A percentile compares a stretch with the other conserved stretches of the same genome.
phyloP scores from a whole-genome alignment of 64 coral and sea anemone genomes.

The Dendronephthya gigantea region DNA sequence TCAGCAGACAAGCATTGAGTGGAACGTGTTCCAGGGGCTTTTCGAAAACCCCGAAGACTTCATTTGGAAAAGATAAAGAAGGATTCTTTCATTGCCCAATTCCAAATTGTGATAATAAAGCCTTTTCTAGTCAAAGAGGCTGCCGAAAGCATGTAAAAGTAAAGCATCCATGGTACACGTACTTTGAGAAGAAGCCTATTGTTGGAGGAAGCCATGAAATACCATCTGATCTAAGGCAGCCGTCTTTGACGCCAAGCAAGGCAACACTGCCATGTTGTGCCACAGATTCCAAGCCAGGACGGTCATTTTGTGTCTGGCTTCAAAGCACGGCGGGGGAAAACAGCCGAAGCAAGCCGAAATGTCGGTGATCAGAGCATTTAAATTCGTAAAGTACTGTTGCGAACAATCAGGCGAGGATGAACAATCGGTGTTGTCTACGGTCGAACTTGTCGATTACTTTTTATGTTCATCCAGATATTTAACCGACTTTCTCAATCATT shows the following conservation, averaged over 20 bases:
- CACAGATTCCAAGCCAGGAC: neutral
- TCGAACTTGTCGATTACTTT: slow-evolving; percentile 20
- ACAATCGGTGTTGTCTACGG: neutral
- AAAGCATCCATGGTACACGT: slow-evolving; percentile 32
- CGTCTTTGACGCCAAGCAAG: neutral
- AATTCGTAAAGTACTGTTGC: slow-evolving; percentile 46
- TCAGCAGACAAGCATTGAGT: no score
- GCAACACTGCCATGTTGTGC: slow-evolving; percentile 5
- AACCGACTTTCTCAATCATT: slow-evolving; percentile 29
- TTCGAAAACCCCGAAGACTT: slow-evolving; percentile 32
- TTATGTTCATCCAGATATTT: slow-evolving; percentile 10
- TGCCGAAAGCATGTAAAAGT: slow-evolving; percentile 32
- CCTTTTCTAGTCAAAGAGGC: slow-evolving; percentile 32
- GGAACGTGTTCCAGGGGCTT: neutral
- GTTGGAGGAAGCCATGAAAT: neutral
- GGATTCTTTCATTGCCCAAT: slow-evolving; percentile 10
- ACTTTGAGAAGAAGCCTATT: slow-evolving; percentile 32
- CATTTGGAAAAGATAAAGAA: slow-evolving; percentile 2
- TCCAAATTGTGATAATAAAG: slow-evolving; percentile 5
- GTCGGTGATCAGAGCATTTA: slow-evolving; percentile 18
- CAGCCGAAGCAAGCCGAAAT: slow-evolving; percentile 18
- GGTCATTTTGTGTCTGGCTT: slow-evolving; percentile 23
- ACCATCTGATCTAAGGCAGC: neutral
- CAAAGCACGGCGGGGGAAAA: slow-evolving; percentile 35
- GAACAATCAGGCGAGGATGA: neutral